A percentile compares a stretch with the other conserved stretches of the same genome.
Evolutionary conservation across 2,113 vertebrate genomes (phyloP).

Genomic region (Campylomormyrus tamandua): DNA sequence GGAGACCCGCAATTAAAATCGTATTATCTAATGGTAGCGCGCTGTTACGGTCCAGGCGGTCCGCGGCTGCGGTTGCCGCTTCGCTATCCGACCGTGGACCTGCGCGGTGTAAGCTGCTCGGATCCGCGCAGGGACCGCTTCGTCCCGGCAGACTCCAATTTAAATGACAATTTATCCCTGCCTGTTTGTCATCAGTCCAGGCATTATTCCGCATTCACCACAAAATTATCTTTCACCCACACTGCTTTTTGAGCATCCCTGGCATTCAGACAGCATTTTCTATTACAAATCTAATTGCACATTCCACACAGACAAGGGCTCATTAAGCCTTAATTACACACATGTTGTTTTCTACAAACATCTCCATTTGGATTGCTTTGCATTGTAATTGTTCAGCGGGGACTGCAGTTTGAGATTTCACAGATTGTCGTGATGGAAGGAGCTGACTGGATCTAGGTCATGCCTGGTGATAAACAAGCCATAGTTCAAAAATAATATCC

Average conservation of each 20-base stretch:
- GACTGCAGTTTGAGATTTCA: constrained; percentile 65
- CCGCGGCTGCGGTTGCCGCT: constrained; percentile 52
- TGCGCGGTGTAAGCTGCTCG: constrained; percentile 45
- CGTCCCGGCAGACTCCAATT: constrained; percentile 50
- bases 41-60: constrained; percentile 29
- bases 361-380: constrained; percentile 93
- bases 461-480: constrained; percentile 50
- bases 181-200: constrained; percentile 56
- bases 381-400: constrained; percentile 82
- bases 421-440: constrained; percentile 39
- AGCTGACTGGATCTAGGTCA: constrained; percentile 58
- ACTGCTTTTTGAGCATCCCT: constrained; percentile 35
- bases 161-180: constrained; percentile 60
- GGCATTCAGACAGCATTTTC: constrained; percentile 49
- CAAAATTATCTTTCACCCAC: constrained; percentile 43
- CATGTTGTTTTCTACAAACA: constrained; percentile 99
- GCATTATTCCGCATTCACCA: constrained; percentile 56
- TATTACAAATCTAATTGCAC: constrained; percentile 97
- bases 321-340: constrained; percentile 99
- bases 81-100: constrained; percentile 56
- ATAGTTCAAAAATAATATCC: constrained; percentile 60
- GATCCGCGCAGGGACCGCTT: constrained; percentile 31
- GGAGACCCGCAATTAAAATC: constrained; percentile 53
- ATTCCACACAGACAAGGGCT: constrained; percentile 98
- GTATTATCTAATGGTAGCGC: constrained; percentile 46